phyloP scores from a whole-genome alignment of 2,113 vertebrate species.

The Clarias batrachus region DNA sequence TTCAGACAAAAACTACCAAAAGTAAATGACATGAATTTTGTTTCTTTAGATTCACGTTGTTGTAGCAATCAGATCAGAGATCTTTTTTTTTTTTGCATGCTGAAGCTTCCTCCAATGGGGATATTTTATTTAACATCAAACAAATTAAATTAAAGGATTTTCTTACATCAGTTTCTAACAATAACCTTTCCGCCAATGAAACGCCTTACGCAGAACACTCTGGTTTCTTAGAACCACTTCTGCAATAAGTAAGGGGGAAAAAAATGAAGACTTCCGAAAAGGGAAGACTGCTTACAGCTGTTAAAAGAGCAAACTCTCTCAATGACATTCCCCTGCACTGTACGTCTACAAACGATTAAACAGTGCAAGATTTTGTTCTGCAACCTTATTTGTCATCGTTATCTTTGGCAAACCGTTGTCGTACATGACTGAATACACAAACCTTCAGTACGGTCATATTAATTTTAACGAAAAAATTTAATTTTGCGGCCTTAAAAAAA shows the following conservation, averaged over 20 bases:
- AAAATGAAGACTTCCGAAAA: not conserved
- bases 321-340: not conserved
- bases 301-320: not conserved
- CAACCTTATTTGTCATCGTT: not conserved
- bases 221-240: not conserved
- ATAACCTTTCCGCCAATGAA: not conserved
- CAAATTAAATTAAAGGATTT: not conserved
- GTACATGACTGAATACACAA: not conserved
- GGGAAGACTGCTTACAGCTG: not conserved
- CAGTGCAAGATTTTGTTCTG: not conserved
- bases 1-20: not conserved
- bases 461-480: not conserved
- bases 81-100: not conserved
- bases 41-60: not conserved
- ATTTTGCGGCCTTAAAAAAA: not conserved
- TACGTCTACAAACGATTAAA: no score
- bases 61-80: not conserved
- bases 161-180: not conserved
- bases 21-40: not conserved
- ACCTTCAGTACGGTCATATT: not conserved
- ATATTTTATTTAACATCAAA: not conserved
- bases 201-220: no score
- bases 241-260: not conserved
- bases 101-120: not conserved
- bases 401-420: conserved; percentile 1